phyloP scores from a whole-genome alignment of 2,113 vertebrate species.

The Prunella fulvescens region DNA sequence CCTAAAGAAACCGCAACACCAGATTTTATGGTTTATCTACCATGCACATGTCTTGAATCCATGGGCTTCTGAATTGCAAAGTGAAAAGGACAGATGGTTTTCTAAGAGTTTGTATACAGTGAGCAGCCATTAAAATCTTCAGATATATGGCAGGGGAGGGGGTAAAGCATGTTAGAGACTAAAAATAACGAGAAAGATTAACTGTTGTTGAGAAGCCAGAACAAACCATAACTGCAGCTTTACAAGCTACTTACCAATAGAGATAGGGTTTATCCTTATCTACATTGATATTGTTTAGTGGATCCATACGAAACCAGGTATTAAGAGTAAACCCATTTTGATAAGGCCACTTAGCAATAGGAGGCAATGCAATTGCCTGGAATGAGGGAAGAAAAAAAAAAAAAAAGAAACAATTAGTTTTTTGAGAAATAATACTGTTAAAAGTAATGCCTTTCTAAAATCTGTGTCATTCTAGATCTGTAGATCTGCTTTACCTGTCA shows the following conservation, averaged over 20 bases:
- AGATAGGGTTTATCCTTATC: constrained; percentile 99
- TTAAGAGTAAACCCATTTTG: constrained; percentile 97
- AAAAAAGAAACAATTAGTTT: not conserved
- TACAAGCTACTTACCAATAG: constrained; percentile 85
- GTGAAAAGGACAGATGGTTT: not conserved
- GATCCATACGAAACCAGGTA: constrained; percentile 99
- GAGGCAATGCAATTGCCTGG: constrained; percentile 96
- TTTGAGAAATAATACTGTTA: not conserved
- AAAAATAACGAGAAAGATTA: not conserved
- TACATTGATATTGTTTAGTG: constrained; percentile 93
- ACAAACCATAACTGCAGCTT: not conserved
- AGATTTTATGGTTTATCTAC: not conserved
- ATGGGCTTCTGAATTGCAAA: not conserved
- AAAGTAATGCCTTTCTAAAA: not conserved
- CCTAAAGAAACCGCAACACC: not conserved
- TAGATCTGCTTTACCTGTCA: not conserved
- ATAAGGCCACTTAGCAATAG: constrained; percentile 99
- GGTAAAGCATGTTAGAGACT: not conserved
- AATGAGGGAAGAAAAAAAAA: not conserved
- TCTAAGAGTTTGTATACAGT: not conserved
- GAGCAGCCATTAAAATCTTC: not conserved
- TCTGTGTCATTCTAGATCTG: not conserved
- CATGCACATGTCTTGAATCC: not conserved
- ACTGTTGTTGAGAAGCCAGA: not conserved
- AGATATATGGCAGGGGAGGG: fast-evolving